Base-by-base conservation (phyloP, 2,797 vertebrate genomes). In the Novumbra hubbsi region DNA sequence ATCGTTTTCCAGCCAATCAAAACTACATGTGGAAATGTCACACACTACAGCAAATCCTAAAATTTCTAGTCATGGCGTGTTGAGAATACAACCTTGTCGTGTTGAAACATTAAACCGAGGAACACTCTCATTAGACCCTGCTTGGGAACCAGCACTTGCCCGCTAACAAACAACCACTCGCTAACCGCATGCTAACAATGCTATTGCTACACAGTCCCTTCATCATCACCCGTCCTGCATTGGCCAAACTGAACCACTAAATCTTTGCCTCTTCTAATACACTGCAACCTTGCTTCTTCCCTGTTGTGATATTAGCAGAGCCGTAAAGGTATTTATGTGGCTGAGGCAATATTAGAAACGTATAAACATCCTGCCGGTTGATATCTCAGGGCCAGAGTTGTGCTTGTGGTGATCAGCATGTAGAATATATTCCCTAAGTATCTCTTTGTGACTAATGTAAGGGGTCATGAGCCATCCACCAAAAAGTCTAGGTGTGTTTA, bases 221-320 rank as follows among this genome's bases (percentile, higher is more conserved):
- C 78, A 77, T 83, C 78, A 76, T 84, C 80, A 68, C 49, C 77
- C 71, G 76, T 82, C 75, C 82, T 32, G 72, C 28, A 79, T 83
- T 84, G 89, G 90, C 88, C 79, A 80, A 82, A 81, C 80, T 78
- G 81, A 80, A 80, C 83, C 84, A 81, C 88, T 91, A 91, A 92
- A 92, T 92, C 90, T 92, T 82, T 70, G 85, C 86, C 88, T 90
- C 88, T 88, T 91, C 91, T 89, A 84, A 86, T 88, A 87, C 70
- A 78, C 81, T 73, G 87, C 91, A 93, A 93, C 93, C 92, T 93
- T 94, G 92, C 92, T 92, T 92, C 93, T 93, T 93, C 92, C 93
- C 92, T 81, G 85, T 82, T 86, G 93, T 91, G 84, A 86, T 90
- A 92, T 94, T 94, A 93, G 89, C 87, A 83, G 85, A 90, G 91